phyloP scores from a whole-genome alignment of 2,888 invertebrate genomes.

The Eupelmus urozonus region DNA sequence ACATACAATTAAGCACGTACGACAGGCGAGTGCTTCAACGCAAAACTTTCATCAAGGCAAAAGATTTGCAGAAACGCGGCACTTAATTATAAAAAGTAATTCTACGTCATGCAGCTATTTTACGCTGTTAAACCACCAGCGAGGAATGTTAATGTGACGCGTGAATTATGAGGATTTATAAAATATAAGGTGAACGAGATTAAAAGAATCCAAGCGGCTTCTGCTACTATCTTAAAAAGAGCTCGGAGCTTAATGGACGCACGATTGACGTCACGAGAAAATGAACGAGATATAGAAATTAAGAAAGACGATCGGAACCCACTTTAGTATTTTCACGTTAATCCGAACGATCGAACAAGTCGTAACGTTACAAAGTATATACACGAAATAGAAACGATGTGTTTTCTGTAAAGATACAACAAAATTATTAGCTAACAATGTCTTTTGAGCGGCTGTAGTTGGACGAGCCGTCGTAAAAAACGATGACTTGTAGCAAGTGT shows the following conservation, averaged over 20 bases:
- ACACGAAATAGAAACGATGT: too few relatives aligned
- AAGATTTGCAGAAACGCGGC: too few relatives aligned
- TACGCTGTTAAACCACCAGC: too few relatives aligned
- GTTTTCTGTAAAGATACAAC: background rate
- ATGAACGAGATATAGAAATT: constrained; percentile 25
- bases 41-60: too few relatives aligned
- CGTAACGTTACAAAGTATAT: too few relatives aligned
- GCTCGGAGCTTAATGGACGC: constrained; percentile 21
- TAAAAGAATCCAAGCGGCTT: constrained; percentile 22
- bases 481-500: background rate
- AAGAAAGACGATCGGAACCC: background rate
- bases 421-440: too few relatives aligned
- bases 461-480: background rate
- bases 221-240: background rate
- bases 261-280: constrained; percentile 35
- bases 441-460: background rate
- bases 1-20: too few relatives aligned
- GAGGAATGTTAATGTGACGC: background rate
- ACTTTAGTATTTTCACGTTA: background rate
- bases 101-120: too few relatives aligned
- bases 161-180: background rate
- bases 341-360: background rate
- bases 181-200: background rate
- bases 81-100: too few relatives aligned
- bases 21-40: too few relatives aligned